Percentiles rank a stretch among this genome's conserved stretches.
phyloP scores from a whole-genome alignment of 35 echinoderm and acorn worm genomes.

The Ophiothrix spiculata region DNA sequence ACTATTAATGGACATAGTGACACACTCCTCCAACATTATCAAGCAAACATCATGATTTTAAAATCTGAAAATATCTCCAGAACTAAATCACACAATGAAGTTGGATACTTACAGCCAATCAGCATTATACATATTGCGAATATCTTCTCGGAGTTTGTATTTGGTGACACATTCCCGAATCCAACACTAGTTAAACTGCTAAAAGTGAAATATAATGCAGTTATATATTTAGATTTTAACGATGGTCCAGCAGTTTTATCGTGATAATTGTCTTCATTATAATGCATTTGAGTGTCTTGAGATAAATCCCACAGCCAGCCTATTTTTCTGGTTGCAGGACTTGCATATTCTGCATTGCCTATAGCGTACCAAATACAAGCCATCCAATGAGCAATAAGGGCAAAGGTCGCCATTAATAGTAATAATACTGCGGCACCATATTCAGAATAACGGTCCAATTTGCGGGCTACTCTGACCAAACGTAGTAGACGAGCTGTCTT shows the following conservation, averaged over 20 bases:
- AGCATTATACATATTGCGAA: constrained; percentile 99
- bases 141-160: constrained; percentile 96
- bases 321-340: constrained; percentile 17
- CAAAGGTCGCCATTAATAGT: constrained; percentile 95
- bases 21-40: too few species aligned
- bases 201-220: constrained; percentile 97
- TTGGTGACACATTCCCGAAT: constrained; percentile 97
- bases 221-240: constrained; percentile 96
- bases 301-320: constrained; percentile 95
- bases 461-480: constrained; percentile 92
- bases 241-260: constrained; percentile 39
- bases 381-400: constrained; percentile 97
- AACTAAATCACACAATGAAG: neutral
- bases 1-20: too few species aligned
- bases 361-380: constrained; percentile 99
- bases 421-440: constrained; percentile 95
- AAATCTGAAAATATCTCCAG: too few species aligned
- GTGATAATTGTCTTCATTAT: constrained; percentile 23
- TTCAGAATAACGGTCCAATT: constrained; percentile 98
- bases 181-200: constrained; percentile 99
- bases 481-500: constrained; percentile 96
- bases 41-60: too few species aligned
- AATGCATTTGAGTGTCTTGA: constrained; percentile 70
- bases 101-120: constrained; percentile 97
- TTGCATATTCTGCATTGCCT: constrained; percentile 52